phyloP scores from a whole-genome alignment of 1,140 invertebrate species.

The Drosophila sturtevanti region DNA sequence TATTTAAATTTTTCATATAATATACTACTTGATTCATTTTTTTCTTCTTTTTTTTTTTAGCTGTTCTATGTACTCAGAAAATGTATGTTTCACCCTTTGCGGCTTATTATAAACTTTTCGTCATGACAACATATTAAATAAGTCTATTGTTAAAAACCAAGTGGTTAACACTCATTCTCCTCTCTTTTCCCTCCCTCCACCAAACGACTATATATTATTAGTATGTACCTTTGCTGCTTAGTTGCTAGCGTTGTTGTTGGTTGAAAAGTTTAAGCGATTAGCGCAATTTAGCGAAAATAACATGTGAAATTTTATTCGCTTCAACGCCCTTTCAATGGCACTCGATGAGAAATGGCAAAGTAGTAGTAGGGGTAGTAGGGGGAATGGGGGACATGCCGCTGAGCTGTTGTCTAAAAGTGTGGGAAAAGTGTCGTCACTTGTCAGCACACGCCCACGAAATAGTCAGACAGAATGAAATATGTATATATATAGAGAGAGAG shows the following conservation, averaged over 20 bases:
- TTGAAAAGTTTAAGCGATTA: slow-evolving; percentile 77
- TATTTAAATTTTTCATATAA: neutral
- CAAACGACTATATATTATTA: too few relatives aligned
- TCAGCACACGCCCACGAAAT: slow-evolving; percentile 65
- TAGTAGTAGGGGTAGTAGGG: slow-evolving; percentile 35
- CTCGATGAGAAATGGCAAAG: slow-evolving; percentile 35
- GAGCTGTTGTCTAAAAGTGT: slow-evolving; percentile 57
- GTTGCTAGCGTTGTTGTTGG: slow-evolving; percentile 9
- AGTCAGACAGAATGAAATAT: neutral
- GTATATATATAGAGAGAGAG: too few relatives aligned
- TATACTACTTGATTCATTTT: neutral
- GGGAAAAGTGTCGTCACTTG: slow-evolving; percentile 72
- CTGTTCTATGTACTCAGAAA: neutral
- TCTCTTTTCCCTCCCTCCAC: neutral
- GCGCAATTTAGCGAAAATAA: slow-evolving; percentile 80
- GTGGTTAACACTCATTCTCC: slow-evolving; percentile 29
- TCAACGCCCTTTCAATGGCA: slow-evolving; percentile 72
- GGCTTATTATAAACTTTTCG: slow-evolving; percentile 25
- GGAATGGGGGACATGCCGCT: slow-evolving; percentile 31
- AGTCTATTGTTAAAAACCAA: slow-evolving; percentile 49
- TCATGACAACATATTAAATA: slow-evolving; percentile 62
- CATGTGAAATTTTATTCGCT: slow-evolving; percentile 69
- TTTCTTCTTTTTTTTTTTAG: too few relatives aligned
- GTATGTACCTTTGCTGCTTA: neutral
- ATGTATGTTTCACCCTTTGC: slow-evolving; percentile 1